A percentile compares a stretch with the other conserved stretches of the same genome.
Evolutionary conservation across 2,113 vertebrate genomes (phyloP).

Genomic region (Otis tarda): DNA sequence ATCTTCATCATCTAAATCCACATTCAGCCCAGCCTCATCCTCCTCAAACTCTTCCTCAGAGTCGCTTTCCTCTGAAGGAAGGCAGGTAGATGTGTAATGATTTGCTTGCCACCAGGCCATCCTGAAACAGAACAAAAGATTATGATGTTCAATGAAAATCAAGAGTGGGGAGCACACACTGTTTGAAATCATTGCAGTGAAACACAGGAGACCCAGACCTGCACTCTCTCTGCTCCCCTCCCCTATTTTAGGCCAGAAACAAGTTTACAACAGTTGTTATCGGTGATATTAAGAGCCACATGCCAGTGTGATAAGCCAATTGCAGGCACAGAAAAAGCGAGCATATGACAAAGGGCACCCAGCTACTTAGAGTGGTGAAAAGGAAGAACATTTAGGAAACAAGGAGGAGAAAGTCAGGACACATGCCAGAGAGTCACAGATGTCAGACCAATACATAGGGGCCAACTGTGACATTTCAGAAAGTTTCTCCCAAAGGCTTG

Average conservation of each 20-base stretch:
- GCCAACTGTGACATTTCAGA: background rate
- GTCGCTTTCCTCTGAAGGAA: constrained; percentile 81
- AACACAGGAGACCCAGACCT: background rate
- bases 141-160: background rate
- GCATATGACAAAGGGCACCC: background rate
- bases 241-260: background rate
- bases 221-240: background rate
- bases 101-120: constrained; percentile 89
- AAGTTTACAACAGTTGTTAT: background rate
- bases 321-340: background rate
- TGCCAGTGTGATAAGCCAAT: background rate
- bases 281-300: background rate
- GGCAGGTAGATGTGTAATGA: constrained; percentile 81
- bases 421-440: background rate
- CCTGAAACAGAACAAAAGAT: constrained; percentile 64
- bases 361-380: background rate
- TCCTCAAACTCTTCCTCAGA: constrained; percentile 66
- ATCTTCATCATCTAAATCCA: constrained; percentile 66
- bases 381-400: background rate
- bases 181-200: background rate
- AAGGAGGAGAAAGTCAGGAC: background rate
- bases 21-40: constrained; percentile 49
- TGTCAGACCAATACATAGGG: background rate
- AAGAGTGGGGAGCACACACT: background rate
- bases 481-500: background rate